Evolutionary conservation across 23 tunicate species (phyloP).

Genomic region (Halocynthia roretzi): DNA sequence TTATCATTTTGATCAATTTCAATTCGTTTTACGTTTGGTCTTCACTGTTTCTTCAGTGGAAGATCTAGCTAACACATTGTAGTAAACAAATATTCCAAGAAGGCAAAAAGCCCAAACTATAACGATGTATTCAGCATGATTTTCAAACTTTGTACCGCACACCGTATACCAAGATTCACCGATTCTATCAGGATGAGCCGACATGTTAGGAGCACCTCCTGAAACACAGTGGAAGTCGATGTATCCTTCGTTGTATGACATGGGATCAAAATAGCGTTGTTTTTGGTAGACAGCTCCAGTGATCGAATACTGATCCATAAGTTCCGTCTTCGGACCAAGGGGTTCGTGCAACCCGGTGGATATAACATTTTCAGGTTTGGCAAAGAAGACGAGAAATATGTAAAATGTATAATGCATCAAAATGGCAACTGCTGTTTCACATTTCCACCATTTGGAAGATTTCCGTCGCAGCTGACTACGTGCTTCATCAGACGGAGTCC

Average conservation of each 20-base stretch:
- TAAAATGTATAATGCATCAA: slow-evolving; percentile 50
- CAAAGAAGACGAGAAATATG: slow-evolving; percentile 59
- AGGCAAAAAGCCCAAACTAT: slow-evolving; percentile 71
- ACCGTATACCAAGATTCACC: slow-evolving; percentile 70
- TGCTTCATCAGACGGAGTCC: slow-evolving; percentile 49
- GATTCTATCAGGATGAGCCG: slow-evolving; percentile 51
- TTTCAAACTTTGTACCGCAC: slow-evolving; percentile 71
- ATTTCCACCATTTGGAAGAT: slow-evolving; percentile 27
- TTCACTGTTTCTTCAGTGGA: slow-evolving; percentile 9
- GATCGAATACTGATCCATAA: slow-evolving; percentile 53
- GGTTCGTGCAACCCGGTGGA: slow-evolving; percentile 76
- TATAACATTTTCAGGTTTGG: slow-evolving; percentile 62
- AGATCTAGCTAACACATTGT: slow-evolving; percentile 74
- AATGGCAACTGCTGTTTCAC: slow-evolving; percentile 52
- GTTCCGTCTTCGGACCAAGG: slow-evolving; percentile 45
- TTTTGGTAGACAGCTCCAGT: slow-evolving; percentile 74
- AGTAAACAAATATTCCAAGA: slow-evolving; percentile 53
- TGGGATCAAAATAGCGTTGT: slow-evolving; percentile 79
- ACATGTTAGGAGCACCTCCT: slow-evolving; percentile 64
- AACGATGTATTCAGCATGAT: slow-evolving; percentile 73
- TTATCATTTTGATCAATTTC: too few species aligned
- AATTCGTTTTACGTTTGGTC: too few species aligned
- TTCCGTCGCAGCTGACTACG: slow-evolving; percentile 12
- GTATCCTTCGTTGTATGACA: slow-evolving; percentile 70
- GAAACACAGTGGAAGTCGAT: slow-evolving; percentile 77